Percentiles rank a stretch among this genome's conserved stretches.
Conservation (phyloP, 1,140 invertebrate genomes). For the Drosophila punjabiensis region DNA sequence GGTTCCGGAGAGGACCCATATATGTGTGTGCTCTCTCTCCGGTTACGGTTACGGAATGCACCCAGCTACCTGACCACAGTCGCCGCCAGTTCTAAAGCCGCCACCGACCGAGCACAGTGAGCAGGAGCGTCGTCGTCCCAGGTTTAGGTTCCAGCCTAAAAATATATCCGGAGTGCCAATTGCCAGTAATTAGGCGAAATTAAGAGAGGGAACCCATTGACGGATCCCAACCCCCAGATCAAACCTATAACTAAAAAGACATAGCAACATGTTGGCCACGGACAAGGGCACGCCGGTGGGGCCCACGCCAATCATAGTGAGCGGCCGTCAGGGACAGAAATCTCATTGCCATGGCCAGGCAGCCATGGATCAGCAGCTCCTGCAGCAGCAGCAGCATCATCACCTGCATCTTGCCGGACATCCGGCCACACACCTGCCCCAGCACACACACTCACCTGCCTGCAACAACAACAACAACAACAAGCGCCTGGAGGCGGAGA, state of each 20-base stretch:
- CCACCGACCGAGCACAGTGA: slow-evolving; percentile 39
- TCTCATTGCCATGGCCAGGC: slow-evolving; percentile 54
- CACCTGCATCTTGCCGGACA: slow-evolving; percentile 13
- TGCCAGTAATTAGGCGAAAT: slow-evolving; percentile 42
- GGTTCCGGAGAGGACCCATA: slow-evolving; percentile 20
- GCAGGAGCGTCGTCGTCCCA: slow-evolving; percentile 18
- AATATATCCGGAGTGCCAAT: slow-evolving; percentile 57
- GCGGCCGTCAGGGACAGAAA: slow-evolving; percentile 30
- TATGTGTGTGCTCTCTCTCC: slow-evolving; percentile 31
- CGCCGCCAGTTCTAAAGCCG: slow-evolving; percentile 25
- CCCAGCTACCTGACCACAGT: slow-evolving; percentile 32
- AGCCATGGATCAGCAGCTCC: slow-evolving; percentile 44
- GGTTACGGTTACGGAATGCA: slow-evolving; percentile 23
- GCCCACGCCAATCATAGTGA: slow-evolving; percentile 56
- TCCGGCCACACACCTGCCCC: slow-evolving; percentile 24
- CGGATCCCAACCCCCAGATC: slow-evolving; percentile 5
- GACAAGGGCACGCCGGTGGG: slow-evolving; percentile 54
- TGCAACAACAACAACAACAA: slow-evolving; percentile 9
- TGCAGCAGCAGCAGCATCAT: slow-evolving; percentile 51
- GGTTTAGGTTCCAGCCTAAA: too few relatives aligned
- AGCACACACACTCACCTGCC: slow-evolving; percentile 22
- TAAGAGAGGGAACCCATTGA: slow-evolving; percentile 7
- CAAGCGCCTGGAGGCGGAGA: slow-evolving; percentile 81
- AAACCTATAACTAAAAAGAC: slow-evolving; percentile 1
- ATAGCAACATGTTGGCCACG: slow-evolving; percentile 52